Evolutionary conservation across 2,113 vertebrate species (phyloP).

Genomic region (Oreochromis tanganicae): DNA sequence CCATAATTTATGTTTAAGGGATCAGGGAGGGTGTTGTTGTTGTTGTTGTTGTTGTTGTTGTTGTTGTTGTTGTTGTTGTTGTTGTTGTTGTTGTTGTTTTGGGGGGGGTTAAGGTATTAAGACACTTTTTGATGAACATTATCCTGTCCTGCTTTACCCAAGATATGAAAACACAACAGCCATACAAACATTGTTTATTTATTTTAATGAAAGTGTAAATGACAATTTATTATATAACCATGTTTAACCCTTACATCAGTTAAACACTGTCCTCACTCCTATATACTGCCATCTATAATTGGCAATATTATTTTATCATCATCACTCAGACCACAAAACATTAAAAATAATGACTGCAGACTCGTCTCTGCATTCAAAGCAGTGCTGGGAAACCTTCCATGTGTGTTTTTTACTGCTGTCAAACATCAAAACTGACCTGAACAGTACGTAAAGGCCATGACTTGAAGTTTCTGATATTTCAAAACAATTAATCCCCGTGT

Average conservation of each 20-base stretch:
- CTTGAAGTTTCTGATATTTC: neutral
- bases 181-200: neutral
- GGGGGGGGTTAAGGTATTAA: neutral
- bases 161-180: neutral
- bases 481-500: neutral
- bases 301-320: neutral
- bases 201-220: neutral
- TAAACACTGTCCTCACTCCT: neutral
- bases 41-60: neutral
- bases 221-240: neutral
- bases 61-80: rapidly evolving
- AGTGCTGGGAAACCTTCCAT: neutral
- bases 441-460: rapidly evolving
- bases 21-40: rapidly evolving
- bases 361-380: neutral
- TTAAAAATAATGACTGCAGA: neutral
- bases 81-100: neutral
- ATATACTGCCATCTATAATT: neutral
- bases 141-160: neutral
- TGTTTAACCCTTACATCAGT: neutral
- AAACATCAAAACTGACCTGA: neutral
- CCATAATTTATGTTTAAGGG: neutral
- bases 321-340: neutral
- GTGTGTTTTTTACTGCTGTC: neutral
- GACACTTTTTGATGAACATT: neutral